Base-by-base conservation (phyloP, 2,888 invertebrate genomes). In the Cosmorhoe ocellata region DNA sequence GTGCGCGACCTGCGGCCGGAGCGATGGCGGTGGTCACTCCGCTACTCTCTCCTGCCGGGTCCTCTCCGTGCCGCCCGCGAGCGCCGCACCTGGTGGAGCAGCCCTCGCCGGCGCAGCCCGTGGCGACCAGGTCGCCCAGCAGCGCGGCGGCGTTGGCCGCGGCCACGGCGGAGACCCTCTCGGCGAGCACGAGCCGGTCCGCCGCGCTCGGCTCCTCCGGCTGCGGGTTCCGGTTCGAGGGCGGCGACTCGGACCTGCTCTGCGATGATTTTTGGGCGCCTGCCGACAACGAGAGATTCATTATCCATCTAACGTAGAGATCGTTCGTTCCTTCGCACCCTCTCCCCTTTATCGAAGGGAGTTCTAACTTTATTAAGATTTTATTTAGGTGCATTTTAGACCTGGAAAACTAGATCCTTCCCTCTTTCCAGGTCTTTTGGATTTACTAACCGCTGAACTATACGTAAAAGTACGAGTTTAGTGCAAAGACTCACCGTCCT, bases 71-170 rank as follows among this genome's bases (percentile, higher is more conserved):
- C n/a, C n/a, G n/a, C n/a, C n/a, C n/a, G n/a, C n/a, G n/a, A n/a
- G n/a, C n/a, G n/a, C n/a, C n/a, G n/a, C n/a, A n/a, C 75, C 79
- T 74, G 49, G 71, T 68, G 47, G 66, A 43, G 57, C 69, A 66
- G 9, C 68, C 67, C 43, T 79, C 76, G 3, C 61, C 69, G 3
- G 71, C 76, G 55, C 78, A 81, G 1, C 79, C 81, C 13, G 60
- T 74, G 22, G 72, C 62, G 63, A 97, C 93, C 76, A 98, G 94
- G 90, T 98, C 97, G 89, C 95, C 95, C 71, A 98, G 92, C 82
- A 97, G 92, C 86, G 96, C 95, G 67, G 97, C 94, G 71, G 96
- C 96, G 91, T 97, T 98, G 71, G 93, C 93, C 76, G 98, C 96
- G 70, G 95, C 94, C 69, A 95, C 95, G 67, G 92, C 91, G 71